These are phyloP conservation scores for Ochropacha duplaris DNA, from an alignment of 2,888 invertebrate genomes.

Conservation along the genomic window DNA sequence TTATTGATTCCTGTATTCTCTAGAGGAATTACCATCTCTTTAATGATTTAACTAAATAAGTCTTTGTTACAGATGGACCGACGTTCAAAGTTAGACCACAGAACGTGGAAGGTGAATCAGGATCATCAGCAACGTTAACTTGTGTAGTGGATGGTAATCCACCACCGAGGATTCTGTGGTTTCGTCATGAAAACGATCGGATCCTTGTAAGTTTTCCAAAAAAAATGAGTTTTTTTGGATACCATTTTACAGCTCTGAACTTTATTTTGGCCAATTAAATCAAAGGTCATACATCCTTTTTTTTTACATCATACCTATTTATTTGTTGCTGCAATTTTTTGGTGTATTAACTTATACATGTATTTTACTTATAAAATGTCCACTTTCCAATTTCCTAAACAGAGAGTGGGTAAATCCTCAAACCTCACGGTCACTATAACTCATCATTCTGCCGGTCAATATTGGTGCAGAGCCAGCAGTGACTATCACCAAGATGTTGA, in stretches of 20 bases:
- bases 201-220: slow-evolving; percentile 65
- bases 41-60: too few species aligned
- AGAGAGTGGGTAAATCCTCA: slow-evolving; percentile 89
- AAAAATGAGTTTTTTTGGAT: too few species aligned
- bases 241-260: too few species aligned
- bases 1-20: too few species aligned
- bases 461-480: slow-evolving; percentile 94
- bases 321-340: too few species aligned
- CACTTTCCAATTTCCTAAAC: slow-evolving; percentile 9
- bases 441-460: slow-evolving; percentile 91
- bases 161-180: slow-evolving; percentile 93
- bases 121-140: slow-evolving; percentile 87
- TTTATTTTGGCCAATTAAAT: too few species aligned
- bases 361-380: too few species aligned
- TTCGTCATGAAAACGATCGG: slow-evolving; percentile 88
- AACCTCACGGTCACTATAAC: slow-evolving; percentile 91
- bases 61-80: slow-evolving; percentile 87
- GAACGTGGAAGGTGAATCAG: slow-evolving; percentile 91
- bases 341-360: too few species aligned
- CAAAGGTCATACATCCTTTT: too few species aligned
- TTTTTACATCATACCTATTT: too few species aligned
- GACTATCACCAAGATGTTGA: slow-evolving; percentile 93
- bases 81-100: slow-evolving; percentile 88
- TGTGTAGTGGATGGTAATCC: slow-evolving; percentile 97
- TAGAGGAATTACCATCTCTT: too few species aligned